These are phyloP conservation scores for Hirtodrosophila confusa DNA, from an alignment of 2,888 invertebrate genomes.

Conservation along the genomic window DNA sequence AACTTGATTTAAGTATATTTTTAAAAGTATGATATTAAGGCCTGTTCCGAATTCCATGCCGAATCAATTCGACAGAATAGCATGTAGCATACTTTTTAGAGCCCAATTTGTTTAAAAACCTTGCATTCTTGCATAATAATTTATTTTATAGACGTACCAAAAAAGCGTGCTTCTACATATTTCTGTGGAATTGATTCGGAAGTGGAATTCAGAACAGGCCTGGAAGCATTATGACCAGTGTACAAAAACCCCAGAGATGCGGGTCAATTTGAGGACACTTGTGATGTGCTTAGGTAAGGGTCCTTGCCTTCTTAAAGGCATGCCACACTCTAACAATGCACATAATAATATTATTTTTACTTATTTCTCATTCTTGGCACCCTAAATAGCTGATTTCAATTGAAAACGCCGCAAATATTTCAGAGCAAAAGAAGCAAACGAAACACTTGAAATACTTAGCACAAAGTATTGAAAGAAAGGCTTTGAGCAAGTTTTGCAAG, in stretches of 20 bases:
- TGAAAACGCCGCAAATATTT: conserved; percentile 44
- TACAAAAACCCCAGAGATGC: conserved; percentile 1
- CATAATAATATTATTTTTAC: conserved; percentile 53
- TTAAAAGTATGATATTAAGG: too few relatives aligned
- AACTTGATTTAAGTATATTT: too few relatives aligned
- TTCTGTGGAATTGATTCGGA: too few relatives aligned
- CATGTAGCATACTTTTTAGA: too few relatives aligned
- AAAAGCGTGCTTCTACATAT: too few relatives aligned
- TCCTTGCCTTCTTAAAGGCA: conserved; percentile 24
- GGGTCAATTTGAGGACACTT: conserved; percentile 25
- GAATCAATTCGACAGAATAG: too few relatives aligned
- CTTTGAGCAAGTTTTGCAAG: conserved; percentile 36
- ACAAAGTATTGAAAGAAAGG: conserved; percentile 44
- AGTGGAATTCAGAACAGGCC: too few relatives aligned
- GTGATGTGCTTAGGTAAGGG: conserved; percentile 6
- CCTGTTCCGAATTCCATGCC: too few relatives aligned
- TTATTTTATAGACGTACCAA: too few relatives aligned
- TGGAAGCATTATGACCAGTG: neutral
- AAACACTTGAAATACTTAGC: conserved; percentile 62
- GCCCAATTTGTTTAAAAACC: too few relatives aligned
- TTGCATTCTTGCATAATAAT: too few relatives aligned
- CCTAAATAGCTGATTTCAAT: conserved; percentile 50
- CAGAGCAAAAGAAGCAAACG: conserved; percentile 19
- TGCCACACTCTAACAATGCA: conserved; percentile 17
- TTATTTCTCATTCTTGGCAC: conserved; percentile 7